Conservation (phyloP, 2,113 vertebrate species). For the Brachirus orientalis region DNA sequence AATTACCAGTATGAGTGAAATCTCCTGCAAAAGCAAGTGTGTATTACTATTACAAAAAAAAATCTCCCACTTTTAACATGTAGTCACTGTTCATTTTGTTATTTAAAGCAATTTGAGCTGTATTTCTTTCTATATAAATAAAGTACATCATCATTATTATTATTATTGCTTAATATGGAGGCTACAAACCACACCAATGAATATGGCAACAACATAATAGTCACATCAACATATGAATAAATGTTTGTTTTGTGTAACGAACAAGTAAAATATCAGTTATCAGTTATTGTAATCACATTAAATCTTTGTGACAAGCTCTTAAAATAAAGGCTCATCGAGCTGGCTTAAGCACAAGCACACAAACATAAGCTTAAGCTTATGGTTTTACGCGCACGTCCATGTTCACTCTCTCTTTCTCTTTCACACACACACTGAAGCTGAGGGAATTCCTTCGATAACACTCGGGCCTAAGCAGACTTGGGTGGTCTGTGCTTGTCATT, state of each 20-base stretch:
- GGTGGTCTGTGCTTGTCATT: constrained; percentile 81
- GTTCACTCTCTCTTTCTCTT: constrained; percentile 17
- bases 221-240: constrained; percentile 4
- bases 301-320: constrained; percentile 39
- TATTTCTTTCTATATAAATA: too few relatives aligned
- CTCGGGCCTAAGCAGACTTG: constrained; percentile 68
- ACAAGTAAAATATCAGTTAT: constrained; percentile 20
- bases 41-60: too few relatives aligned
- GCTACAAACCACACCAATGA: too few relatives aligned
- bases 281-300: constrained; percentile 43
- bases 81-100: too few relatives aligned
- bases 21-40: too few relatives aligned
- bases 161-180: too few relatives aligned
- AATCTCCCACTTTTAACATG: too few relatives aligned
- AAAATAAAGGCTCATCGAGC: constrained; percentile 49
- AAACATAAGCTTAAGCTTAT: constrained; percentile 51
- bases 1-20: too few relatives aligned
- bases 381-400: constrained; percentile 15
- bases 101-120: too few relatives aligned
- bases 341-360: constrained; percentile 49
- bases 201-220: not conserved
- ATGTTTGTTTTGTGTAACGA: constrained; percentile 24
- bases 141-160: too few relatives aligned
- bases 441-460: constrained; percentile 69
- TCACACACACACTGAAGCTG: constrained; percentile 36